phyloP scores from a whole-genome alignment of 1,140 invertebrate genomes.

The Protaetia brevitarsis region DNA sequence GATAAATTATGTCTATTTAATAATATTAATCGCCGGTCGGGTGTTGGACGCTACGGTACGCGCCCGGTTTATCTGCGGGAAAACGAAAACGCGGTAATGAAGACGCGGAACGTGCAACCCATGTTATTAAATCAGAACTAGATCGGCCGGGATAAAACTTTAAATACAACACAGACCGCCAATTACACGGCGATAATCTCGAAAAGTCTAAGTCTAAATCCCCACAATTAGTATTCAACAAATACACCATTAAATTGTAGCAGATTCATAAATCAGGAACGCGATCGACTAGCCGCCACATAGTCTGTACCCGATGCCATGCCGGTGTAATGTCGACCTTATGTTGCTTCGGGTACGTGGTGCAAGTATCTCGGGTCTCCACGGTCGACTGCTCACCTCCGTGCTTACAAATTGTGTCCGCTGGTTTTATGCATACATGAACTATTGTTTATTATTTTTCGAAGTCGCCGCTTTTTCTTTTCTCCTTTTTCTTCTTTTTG shows the following conservation, averaged over 20 bases:
- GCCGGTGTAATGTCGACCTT: constrained; percentile 34
- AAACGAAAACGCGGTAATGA: constrained; percentile 9
- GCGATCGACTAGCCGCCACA: constrained; percentile 32
- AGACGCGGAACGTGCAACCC: constrained; percentile 19
- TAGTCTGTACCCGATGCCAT: constrained; percentile 13
- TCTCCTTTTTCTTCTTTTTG: background rate
- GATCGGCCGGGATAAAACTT: constrained; percentile 19
- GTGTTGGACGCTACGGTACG: background rate
- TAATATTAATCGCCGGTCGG: constrained; percentile 19
- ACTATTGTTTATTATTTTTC: constrained; percentile 48
- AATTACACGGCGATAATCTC: constrained; percentile 22
- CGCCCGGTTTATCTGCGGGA: constrained; percentile 8
- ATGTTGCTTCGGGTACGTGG: constrained; percentile 30
- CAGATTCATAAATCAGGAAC: constrained; percentile 33
- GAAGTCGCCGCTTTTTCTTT: background rate
- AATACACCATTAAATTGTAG: constrained; percentile 30
- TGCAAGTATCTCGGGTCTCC: constrained; percentile 41
- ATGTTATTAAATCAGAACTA: constrained; percentile 20
- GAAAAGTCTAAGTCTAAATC: constrained; percentile 28
- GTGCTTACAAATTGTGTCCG: constrained; percentile 47
- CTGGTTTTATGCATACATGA: constrained; percentile 48
- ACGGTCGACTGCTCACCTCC: constrained; percentile 41
- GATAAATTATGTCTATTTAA: constrained; percentile 24
- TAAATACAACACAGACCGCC: constrained; percentile 23
- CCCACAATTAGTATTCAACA: constrained; percentile 35